Base-by-base conservation (phyloP, 2,888 invertebrate genomes). In the Endomychus coccineus region DNA sequence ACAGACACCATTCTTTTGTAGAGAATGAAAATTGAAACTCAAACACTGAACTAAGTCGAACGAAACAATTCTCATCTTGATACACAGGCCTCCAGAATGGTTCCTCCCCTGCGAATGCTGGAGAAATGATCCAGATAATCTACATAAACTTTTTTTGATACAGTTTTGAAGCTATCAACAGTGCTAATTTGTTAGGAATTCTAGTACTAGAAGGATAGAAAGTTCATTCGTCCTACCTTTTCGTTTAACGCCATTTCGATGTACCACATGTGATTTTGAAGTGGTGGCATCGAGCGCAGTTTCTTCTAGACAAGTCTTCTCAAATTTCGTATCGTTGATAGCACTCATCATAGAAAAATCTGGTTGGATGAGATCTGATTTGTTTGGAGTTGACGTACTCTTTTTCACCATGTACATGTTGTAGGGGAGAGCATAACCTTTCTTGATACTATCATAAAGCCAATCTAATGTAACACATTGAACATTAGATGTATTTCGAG, bases 371-470 rank as follows among this genome's bases (percentile, higher is more conserved):
- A 42, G 56, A 7, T 66, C 66, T 16, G 62, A 64, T 36, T 76
- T 76, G 1, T 80, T 74, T 0, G 86, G 86, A 1, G 85, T 85
- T 0, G 86, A 86, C 1, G 78, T 78, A 72, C 73, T 35, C 16
- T 76, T 72, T 22, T 77, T 72, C 0, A 73, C 66, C 1, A 80
- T 71, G 33, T 73, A 67, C 50, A 78, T 80, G 30, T 71, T 61
- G 2, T 72, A 70, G 0, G 81, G 78, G 23, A 85, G 50, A 0
- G 83, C 78, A 43, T 76, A 80, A 0, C 88, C 87, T 15, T 72
- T 73, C 15, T 73, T 69, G 0, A 81, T 70, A n/a, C 86, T 88
- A 16, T 88, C 83, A 36, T 73, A 72, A 22, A 92, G 69, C 94
- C 95, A 95, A 2, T 79, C 67, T 0, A 82, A 74, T 9, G 71